phyloP scores from a whole-genome alignment of 2,113 vertebrate genomes.

The Centropristis striata region DNA sequence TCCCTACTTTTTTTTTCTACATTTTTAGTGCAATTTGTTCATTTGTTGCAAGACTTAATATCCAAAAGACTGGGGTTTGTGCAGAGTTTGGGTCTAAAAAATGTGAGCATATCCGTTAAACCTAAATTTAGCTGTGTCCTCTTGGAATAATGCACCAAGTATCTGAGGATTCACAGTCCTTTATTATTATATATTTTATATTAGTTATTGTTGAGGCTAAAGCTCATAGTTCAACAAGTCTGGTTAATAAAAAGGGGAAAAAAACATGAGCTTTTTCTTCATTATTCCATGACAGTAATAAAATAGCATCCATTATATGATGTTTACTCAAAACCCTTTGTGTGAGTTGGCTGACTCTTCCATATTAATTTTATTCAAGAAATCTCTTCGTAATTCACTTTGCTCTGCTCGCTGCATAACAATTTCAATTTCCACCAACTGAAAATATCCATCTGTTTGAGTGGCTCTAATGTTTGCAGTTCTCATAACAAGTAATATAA shows the following conservation, averaged over 20 bases:
- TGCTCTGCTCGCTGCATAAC: constrained; percentile 32
- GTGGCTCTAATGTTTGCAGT: constrained; percentile 51
- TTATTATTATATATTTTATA: too few relatives aligned
- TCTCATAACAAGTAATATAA: constrained; percentile 56
- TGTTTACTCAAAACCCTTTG: background rate
- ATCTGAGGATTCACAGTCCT: background rate
- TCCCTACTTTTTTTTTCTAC: too few relatives aligned
- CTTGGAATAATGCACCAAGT: background rate
- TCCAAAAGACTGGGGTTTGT: background rate
- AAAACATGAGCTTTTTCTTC: background rate
- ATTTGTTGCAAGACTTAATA: background rate
- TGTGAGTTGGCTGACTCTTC: constrained; percentile 4
- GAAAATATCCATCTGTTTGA: constrained; percentile 57
- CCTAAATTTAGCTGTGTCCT: background rate
- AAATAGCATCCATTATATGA: background rate
- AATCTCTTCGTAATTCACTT: constrained; percentile 35
- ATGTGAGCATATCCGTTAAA: background rate
- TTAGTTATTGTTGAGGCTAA: background rate
- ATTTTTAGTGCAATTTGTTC: background rate
- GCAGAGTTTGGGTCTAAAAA: background rate
- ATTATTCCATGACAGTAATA: background rate
- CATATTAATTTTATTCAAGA: constrained; percentile 14
- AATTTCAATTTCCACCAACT: constrained; percentile 35
- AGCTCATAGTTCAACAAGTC: background rate
- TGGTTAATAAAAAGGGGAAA: too few relatives aligned